Base-by-base conservation (phyloP, 2,113 vertebrate genomes). In the Formicarius rufipectus region DNA sequence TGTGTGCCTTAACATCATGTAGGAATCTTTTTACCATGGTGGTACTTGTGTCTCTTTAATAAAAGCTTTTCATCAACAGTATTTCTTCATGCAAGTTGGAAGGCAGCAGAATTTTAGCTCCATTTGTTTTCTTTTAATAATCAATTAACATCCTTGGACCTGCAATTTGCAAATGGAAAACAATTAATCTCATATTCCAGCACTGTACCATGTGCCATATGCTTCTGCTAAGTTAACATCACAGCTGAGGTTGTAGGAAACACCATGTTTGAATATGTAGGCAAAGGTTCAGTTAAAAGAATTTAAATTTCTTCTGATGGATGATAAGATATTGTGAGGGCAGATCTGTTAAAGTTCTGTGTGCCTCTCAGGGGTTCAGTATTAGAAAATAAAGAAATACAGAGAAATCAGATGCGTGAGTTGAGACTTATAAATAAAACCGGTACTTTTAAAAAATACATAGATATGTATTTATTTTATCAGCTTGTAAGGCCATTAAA, bases 121-220 rank as follows among this genome's bases (percentile, higher is more conserved):
- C 89, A 72, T 95, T 97, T 89, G 66, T 90, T 94, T 87, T 84
- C 84, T 75, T 84, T 91, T 71, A 86, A 49, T 68, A 73, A 90
- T 95, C 90, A 75, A 14, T 88, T 83, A 66, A 64, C 82, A 87
- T 94, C 93, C 80, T 87, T 69, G 56, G 69, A 95, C 95, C 97
- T 98, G 95, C 81, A 96, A 95, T 95, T 95, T 87, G 80, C 40
- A 95, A 97, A 96, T 83, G 77, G 69, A 80, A 92, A 91, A 84
- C 1, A 1, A 84, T 97, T 94, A 97, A 89, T 95, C 44, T 66
- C 11, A 47, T 60, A 37, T 31, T 69, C 80, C 78, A 76, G 80
- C 78, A 3, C 52, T 60, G 55, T 17, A 53, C 58, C 47, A 7
- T 8, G 58, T 71, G 28, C 71, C 42, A 25, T 56, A 27, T 42